phyloP scores from a whole-genome alignment of 2,888 invertebrate genomes.

The Podabrus alpinus region DNA sequence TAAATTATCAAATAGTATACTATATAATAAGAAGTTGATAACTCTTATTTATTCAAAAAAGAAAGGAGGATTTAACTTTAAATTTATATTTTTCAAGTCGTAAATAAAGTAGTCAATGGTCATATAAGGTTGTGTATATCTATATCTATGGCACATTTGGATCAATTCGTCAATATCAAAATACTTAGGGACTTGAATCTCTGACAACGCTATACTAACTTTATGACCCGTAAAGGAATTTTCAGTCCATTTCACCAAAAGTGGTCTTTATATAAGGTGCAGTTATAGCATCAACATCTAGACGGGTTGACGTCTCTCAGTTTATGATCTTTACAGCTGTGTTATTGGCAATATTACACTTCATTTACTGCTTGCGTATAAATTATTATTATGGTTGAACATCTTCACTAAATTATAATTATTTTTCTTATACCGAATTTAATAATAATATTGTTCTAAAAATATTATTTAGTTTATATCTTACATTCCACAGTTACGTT shows the following conservation, averaged over 20 bases:
- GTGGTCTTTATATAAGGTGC: conserved; percentile 34
- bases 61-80: neutral
- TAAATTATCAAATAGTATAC: neutral
- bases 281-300: conserved; percentile 23
- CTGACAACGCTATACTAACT: conserved; percentile 39
- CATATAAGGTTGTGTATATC: conserved; percentile 14
- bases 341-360: conserved; percentile 36
- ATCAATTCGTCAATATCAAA: conserved; percentile 38
- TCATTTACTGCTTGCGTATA: conserved; percentile 31
- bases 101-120: conserved; percentile 3
- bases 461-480: no score
- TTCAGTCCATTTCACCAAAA: conserved; percentile 37
- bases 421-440: neutral
- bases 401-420: neutral
- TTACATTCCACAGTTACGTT: no score
- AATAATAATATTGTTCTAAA: neutral
- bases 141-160: conserved; percentile 9
- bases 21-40: neutral
- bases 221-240: conserved; percentile 41
- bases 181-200: conserved; percentile 37
- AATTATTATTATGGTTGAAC: neutral
- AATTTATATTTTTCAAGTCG: conserved; percentile 3
- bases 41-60: neutral
- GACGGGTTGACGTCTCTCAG: conserved; percentile 23
- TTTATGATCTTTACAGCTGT: conserved; percentile 34